Percentiles rank a stretch among this genome's conserved stretches.
Conservation (phyloP, 2,888 invertebrate species). For the Pseudeuparius sepicola region DNA sequence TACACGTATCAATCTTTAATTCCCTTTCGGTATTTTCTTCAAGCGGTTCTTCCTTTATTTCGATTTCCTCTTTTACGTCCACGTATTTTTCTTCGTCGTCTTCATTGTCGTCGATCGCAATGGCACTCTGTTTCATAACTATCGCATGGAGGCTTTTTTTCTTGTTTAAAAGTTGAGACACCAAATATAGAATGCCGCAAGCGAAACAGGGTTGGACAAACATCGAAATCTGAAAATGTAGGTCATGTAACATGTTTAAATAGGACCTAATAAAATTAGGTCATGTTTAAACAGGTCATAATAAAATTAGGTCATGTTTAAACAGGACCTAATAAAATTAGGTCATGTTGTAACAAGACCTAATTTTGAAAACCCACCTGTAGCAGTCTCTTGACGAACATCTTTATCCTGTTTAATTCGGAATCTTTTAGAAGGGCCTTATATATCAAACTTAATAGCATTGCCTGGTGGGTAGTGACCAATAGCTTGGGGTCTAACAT, state of each 20-base stretch:
- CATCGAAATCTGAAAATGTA: constrained; percentile 51
- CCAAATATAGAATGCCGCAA: constrained; percentile 71
- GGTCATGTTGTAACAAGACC: background rate
- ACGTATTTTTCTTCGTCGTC: constrained; percentile 31
- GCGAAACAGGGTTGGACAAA: constrained; percentile 67
- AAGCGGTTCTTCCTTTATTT: constrained; percentile 22
- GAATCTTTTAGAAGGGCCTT: constrained; percentile 75
- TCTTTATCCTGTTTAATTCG: constrained; percentile 58
- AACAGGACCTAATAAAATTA: too few species aligned
- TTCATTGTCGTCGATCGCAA: constrained; percentile 21
- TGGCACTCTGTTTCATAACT: constrained; percentile 23
- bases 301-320: too few species aligned
- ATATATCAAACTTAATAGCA: constrained; percentile 79
- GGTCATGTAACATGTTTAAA: too few species aligned
- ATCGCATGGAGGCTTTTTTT: constrained; percentile 29
- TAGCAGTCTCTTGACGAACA: constrained; percentile 78
- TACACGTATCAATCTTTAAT: background rate
- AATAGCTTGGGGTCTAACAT: constrained; percentile 65
- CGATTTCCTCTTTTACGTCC: constrained; percentile 28
- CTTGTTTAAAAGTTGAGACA: constrained; percentile 55
- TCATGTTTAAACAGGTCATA: too few species aligned
- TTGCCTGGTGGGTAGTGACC: constrained; percentile 59
- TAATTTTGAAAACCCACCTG: constrained; percentile 41
- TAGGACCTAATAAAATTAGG: too few species aligned
- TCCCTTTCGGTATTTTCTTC: constrained; percentile 19